These are phyloP conservation scores for Priapulus caudatus DNA, from an alignment of 2,888 invertebrate species.

Conservation along the genomic window DNA sequence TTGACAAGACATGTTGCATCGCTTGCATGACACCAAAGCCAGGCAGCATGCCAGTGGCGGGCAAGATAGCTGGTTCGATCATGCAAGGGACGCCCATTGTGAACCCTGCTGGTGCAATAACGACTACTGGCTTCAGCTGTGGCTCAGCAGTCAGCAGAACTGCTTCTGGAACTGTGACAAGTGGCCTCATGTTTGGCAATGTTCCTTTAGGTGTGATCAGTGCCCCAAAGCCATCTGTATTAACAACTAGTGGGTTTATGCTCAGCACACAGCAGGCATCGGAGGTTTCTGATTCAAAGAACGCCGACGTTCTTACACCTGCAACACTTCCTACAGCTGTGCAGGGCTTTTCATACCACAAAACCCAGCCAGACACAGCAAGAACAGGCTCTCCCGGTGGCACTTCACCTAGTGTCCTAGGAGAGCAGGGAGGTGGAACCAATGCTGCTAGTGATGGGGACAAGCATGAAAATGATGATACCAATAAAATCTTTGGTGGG, in stretches of 20 bases:
- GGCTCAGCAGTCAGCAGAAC: too few species aligned
- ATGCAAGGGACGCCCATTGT: background rate
- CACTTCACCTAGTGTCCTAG: too few species aligned
- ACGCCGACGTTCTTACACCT: too few species aligned
- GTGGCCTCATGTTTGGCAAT: background rate
- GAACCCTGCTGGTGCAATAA: background rate
- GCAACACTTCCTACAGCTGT: background rate
- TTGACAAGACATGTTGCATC: slow-evolving; percentile 47
- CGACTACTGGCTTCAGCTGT: too few species aligned
- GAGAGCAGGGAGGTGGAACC: background rate
- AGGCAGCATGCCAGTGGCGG: slow-evolving; percentile 25
- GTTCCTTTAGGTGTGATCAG: too few species aligned
- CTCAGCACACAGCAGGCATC: background rate
- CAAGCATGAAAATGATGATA: too few species aligned
- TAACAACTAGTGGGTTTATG: background rate
- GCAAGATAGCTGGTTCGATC: background rate
- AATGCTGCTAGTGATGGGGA: background rate
- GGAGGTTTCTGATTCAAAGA: too few species aligned
- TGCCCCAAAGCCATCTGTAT: background rate
- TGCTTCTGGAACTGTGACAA: too few species aligned
- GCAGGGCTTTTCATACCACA: too few species aligned
- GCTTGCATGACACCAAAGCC: slow-evolving; percentile 51
- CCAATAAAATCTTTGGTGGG: too few species aligned
- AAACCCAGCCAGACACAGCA: too few species aligned
- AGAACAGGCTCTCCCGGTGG: too few species aligned